phyloP scores from a whole-genome alignment of 1,140 invertebrate species.

The Diachasma alloeum region DNA sequence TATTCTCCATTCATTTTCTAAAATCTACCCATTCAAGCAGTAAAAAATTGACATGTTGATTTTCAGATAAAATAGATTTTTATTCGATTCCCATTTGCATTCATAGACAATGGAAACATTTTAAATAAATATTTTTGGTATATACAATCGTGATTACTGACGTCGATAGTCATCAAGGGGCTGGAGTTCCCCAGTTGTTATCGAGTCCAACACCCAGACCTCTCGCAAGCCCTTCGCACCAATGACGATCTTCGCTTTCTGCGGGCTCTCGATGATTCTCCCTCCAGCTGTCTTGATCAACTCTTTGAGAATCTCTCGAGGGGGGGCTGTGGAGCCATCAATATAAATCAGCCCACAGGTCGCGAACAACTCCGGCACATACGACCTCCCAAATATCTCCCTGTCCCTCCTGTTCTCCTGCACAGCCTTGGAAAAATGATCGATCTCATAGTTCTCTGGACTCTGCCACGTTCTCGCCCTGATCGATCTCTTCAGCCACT shows the following conservation, averaged over 20 bases:
- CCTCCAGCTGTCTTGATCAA: slow-evolving; percentile 58
- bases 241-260: slow-evolving; percentile 49
- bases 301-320: slow-evolving; percentile 50
- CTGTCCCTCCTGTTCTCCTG: slow-evolving; percentile 58
- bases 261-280: slow-evolving; percentile 46
- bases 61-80: background rate
- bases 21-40: no score
- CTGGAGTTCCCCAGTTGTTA: slow-evolving; percentile 56
- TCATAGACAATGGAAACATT: background rate
- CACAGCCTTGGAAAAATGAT: slow-evolving; percentile 59
- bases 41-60: no score
- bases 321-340: slow-evolving; percentile 46
- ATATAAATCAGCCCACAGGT: slow-evolving; percentile 55
- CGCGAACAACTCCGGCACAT: slow-evolving; percentile 56
- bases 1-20: no score
- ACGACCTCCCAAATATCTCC: slow-evolving; percentile 55
- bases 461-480: slow-evolving; percentile 53
- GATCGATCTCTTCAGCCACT: slow-evolving; percentile 58
- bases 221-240: slow-evolving; percentile 50
- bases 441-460: slow-evolving; percentile 54
- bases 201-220: slow-evolving; percentile 60
- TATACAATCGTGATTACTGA: background rate
- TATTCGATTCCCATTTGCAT: no score
- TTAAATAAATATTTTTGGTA: background rate
- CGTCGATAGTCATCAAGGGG: slow-evolving; percentile 41